Evolutionary conservation across 2,797 vertebrate genomes (phyloP), one percentile per base, ranked within the genome.

Genomic region (Thaleichthys pacificus): DNA sequence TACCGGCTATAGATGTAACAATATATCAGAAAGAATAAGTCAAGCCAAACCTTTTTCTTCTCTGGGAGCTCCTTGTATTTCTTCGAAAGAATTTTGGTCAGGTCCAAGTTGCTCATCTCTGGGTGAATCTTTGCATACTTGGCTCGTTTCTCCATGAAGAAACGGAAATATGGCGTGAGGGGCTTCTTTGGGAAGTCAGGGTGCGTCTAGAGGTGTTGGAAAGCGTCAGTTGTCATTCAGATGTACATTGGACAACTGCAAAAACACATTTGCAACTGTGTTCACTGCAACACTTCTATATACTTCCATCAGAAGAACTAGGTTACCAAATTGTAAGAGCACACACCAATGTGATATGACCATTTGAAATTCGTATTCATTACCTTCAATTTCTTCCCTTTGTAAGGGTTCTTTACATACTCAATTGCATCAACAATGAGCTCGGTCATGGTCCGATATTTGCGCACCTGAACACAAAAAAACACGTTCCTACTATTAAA

Each of bases 81-180:
- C 88, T 94, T 94, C 69, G 93, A 94, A 68, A 95, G 88, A 76
- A 94, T 94, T 87, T 94, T 94, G 64, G 93, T 94, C 63, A 94
- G 90, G 85, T 94, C 93, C 79, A 95, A 84, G 87, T 95, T 95
- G 89, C 93, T 94, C 93, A 95, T 94, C 86, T 95, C 93, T 0
- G 94, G 94, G 72, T 94, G 92, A 77, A 95, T 94, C 80, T 95
- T 95, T 74, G 94, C 94, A 8, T 94, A 94, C 85, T 95, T 95
- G 74, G 93, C 93, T 65, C 93, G 89, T 83, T 95, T 94, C 80
- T 94, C 93, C 93, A 95, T 94, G 74, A 94, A 95, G 86, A 95
- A 95, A 61, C 93, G 92, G 68, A 95, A 94, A 76, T 95, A 94
- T 0, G 93, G 93, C 0, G 93, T 94, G 77, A 95, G 76, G 0